Percentiles rank a stretch among this genome's conserved stretches.
These are phyloP conservation scores for Clusia tigrina DNA, from an alignment of 2,888 invertebrate species.

Conservation along the genomic window DNA sequence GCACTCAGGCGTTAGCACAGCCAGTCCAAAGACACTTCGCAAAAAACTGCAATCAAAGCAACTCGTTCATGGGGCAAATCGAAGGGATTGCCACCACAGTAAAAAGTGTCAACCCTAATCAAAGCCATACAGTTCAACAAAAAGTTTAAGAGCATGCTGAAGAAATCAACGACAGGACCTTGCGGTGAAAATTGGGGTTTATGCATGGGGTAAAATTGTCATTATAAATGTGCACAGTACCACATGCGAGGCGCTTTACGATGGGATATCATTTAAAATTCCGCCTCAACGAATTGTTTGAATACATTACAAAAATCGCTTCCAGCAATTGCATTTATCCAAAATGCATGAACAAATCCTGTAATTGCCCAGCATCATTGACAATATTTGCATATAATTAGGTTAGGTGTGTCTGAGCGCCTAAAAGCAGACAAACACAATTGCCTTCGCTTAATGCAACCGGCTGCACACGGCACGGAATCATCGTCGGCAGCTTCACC, in stretches of 20 bases:
- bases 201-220: not conserved
- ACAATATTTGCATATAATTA: slow-evolving; percentile 55
- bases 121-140: slow-evolving; percentile 22
- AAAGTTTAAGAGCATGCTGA: not conserved
- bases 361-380: slow-evolving; percentile 52
- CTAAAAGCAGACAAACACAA: slow-evolving; percentile 46
- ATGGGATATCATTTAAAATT: not conserved
- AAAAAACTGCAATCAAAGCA: slow-evolving; percentile 27
- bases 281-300: not conserved
- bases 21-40: slow-evolving; percentile 34
- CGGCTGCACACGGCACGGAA: slow-evolving; percentile 20
- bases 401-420: slow-evolving; percentile 40
- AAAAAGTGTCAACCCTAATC: slow-evolving; percentile 42
- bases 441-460: not conserved
- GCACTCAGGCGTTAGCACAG: slow-evolving; percentile 37
- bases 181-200: slow-evolving; percentile 13
- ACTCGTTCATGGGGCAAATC: slow-evolving; percentile 14
- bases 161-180: slow-evolving; percentile 12
- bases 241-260: not conserved
- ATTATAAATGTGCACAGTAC: not conserved
- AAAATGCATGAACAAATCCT: slow-evolving; percentile 27
- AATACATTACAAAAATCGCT: slow-evolving; percentile 17
- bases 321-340: slow-evolving; percentile 24
- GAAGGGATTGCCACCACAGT: slow-evolving; percentile 14
- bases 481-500: slow-evolving; percentile 18